Conservation (phyloP, 2,888 invertebrate species). For the Tromatobia lineatoria region DNA sequence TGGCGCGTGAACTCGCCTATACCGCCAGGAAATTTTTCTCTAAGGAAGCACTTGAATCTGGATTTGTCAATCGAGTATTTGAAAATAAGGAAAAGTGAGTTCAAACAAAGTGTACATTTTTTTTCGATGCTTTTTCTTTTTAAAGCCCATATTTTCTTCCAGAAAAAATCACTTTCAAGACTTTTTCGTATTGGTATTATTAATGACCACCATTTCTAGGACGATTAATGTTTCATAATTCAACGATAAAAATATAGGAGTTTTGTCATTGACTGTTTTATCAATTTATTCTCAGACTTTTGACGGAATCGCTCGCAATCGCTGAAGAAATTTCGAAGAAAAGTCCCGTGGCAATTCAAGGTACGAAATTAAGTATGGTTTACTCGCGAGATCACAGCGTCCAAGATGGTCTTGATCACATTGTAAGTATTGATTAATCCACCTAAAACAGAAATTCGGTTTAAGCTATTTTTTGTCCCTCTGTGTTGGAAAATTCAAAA, state of each 20-base stretch:
- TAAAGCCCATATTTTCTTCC: no score
- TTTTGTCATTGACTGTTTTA: not conserved
- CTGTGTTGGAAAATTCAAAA: constrained; percentile 31
- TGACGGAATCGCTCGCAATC: constrained; percentile 90
- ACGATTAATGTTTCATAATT: no score
- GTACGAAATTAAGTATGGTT: constrained; percentile 93
- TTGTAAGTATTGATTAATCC: constrained; percentile 88
- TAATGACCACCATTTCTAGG: no score
- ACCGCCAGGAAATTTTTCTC: constrained; percentile 94
- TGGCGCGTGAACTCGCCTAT: constrained; percentile 94
- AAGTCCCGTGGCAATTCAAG: constrained; percentile 98
- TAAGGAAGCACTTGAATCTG: constrained; percentile 92
- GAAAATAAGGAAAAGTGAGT: constrained; percentile 89
- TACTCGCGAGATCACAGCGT: constrained; percentile 96
- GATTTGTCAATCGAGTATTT: constrained; percentile 93
- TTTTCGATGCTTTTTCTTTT: no score
- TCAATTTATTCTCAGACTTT: constrained; percentile 86
- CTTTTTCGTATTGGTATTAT: no score
- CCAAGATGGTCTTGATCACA: constrained; percentile 95
- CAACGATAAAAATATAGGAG: not conserved
- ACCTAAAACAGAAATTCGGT: constrained; percentile 45
- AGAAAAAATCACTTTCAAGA: no score
- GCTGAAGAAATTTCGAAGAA: constrained; percentile 94
- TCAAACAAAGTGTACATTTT: no score
- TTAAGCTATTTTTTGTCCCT: not conserved